Evolutionary conservation across 53 echinoderm and acorn worm genomes (phyloP).

Genomic region (Echinometra lucunter): DNA sequence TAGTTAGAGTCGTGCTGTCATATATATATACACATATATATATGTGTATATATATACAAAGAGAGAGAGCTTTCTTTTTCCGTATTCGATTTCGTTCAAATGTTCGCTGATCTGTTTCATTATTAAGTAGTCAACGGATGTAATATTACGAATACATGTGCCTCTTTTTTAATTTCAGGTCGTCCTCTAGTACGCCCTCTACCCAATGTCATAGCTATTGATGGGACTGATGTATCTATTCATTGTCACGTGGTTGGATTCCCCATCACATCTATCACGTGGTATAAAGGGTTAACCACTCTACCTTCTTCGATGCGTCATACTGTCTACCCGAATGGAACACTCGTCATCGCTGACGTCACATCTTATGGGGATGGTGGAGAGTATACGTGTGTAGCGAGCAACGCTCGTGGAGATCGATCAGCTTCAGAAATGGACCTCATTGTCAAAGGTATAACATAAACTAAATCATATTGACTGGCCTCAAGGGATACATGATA

Average conservation of each 20-base stretch:
- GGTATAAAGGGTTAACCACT: conserved; percentile 77
- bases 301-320: conserved; percentile 90
- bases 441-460: conserved; percentile 75
- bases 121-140: too few species aligned
- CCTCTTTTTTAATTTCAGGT: conserved; percentile 61
- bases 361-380: conserved; percentile 86
- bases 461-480: background rate
- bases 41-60: too few species aligned
- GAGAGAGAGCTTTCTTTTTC: too few species aligned
- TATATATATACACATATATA: too few species aligned
- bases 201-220: conserved; percentile 86
- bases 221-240: conserved; percentile 79
- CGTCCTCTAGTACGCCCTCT: conserved; percentile 85
- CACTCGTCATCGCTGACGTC: conserved; percentile 80
- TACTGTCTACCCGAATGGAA: conserved; percentile 82
- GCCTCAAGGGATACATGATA: background rate
- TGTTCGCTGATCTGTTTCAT: too few species aligned
- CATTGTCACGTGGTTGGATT: conserved; percentile 94
- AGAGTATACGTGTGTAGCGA: conserved; percentile 84
- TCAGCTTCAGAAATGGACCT: conserved; percentile 73
- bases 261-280: conserved; percentile 87
- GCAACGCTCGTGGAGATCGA: conserved; percentile 73
- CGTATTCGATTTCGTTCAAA: too few species aligned
- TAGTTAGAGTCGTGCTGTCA: too few species aligned
- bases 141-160: too few species aligned